A percentile compares a stretch with the other conserved stretches of the same genome.
These are phyloP conservation scores for Malurus cyaneus DNA, from an alignment of 2,113 vertebrate genomes.

Conservation along the genomic window DNA sequence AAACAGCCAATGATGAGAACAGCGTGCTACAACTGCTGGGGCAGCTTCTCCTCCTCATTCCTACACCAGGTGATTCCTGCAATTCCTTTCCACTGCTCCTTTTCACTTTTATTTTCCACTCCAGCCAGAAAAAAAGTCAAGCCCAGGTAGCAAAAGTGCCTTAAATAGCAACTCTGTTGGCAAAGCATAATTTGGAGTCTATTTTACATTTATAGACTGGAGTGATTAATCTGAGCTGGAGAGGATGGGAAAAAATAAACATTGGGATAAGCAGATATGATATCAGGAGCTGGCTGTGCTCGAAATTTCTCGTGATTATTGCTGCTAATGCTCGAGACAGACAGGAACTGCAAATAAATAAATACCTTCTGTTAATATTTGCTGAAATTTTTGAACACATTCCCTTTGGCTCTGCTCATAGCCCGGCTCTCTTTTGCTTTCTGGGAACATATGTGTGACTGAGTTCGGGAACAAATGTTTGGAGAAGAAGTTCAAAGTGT, in stretches of 20 bases:
- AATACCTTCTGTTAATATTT: conserved; percentile 59
- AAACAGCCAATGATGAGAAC: not conserved
- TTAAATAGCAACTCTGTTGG: not conserved
- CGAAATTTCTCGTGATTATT: conserved; percentile 39
- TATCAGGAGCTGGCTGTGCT: conserved; percentile 35
- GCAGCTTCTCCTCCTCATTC: not conserved
- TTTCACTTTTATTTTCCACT: not conserved
- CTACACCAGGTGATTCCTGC: not conserved
- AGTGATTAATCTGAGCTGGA: not conserved
- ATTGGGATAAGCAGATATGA: conserved; percentile 20
- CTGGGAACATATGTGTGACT: conserved; percentile 15
- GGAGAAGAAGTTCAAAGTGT: conserved; percentile 44
- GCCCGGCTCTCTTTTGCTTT: not conserved
- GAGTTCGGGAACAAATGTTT: conserved; percentile 39
- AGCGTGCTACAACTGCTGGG: not conserved
- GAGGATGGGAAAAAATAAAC: conserved; percentile 64
- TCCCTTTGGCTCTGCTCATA: conserved; percentile 43
- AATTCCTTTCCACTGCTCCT: no score
- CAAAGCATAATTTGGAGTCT: not conserved
- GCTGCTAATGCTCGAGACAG: conserved; percentile 26
- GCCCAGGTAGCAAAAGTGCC: not conserved
- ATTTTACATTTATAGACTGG: not conserved
- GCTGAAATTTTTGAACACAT: conserved; percentile 40
- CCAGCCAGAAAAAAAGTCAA: not conserved
- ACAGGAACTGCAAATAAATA: conserved; percentile 64